phyloP scores from a whole-genome alignment of 2,113 vertebrate species.

The Rhinolophus sinicus region DNA sequence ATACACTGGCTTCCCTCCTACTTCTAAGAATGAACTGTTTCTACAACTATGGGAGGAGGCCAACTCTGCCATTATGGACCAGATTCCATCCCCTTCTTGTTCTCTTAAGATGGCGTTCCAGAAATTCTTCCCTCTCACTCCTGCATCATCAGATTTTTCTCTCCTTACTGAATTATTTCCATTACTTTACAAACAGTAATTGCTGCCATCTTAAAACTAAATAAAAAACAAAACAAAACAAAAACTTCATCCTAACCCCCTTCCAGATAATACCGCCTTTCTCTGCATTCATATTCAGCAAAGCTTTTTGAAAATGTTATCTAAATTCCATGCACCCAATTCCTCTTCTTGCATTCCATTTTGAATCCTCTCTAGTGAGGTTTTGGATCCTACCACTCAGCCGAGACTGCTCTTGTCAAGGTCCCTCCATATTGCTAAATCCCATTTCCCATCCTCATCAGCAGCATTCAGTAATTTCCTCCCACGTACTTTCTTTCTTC shows the following conservation, averaged over 20 bases:
- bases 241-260: not conserved
- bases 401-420: not conserved
- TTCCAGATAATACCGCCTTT: not conserved
- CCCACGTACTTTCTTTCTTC: not conserved
- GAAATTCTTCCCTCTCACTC: not conserved
- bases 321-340: not conserved
- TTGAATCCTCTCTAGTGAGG: not conserved
- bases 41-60: not conserved
- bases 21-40: not conserved
- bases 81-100: not conserved
- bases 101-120: not conserved
- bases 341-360: not conserved
- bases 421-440: not conserved
- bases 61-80: not conserved
- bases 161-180: not conserved
- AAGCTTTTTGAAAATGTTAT: not conserved
- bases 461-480: not conserved
- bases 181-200: not conserved
- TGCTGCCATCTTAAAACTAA: not conserved
- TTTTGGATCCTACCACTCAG: not conserved
- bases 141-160: not conserved
- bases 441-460: not conserved
- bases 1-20: not conserved
- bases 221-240: not conserved
- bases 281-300: not conserved